These are phyloP conservation scores for Muntiacus muntjak DNA, from an alignment of 2,113 vertebrate species.

Conservation along the genomic window DNA sequence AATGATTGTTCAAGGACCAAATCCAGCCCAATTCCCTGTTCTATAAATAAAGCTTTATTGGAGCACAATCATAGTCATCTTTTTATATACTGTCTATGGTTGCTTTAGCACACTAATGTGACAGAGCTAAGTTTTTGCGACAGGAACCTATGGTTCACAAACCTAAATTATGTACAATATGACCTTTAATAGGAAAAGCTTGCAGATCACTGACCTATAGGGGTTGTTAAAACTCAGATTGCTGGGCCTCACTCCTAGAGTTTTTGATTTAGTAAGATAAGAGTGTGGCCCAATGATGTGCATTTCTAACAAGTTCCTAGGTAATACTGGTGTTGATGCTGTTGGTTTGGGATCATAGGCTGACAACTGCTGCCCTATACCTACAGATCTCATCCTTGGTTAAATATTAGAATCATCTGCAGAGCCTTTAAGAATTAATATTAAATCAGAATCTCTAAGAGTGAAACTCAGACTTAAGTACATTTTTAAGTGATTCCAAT, in stretches of 20 bases:
- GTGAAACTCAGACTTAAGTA: not conserved
- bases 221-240: not conserved
- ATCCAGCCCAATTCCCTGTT: not conserved
- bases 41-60: constrained; percentile 18
- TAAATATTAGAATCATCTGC: not conserved
- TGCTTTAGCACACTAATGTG: not conserved
- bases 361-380: not conserved
- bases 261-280: not conserved
- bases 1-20: not conserved
- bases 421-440: not conserved
- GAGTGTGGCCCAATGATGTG: not conserved
- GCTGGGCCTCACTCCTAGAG: not conserved
- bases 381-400: not conserved
- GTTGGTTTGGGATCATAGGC: not conserved
- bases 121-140: not conserved
- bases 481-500: not conserved
- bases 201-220: not conserved
- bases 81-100: not conserved
- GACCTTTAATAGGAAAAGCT: not conserved
- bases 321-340: not conserved
- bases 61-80: not conserved
- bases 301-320: not conserved
- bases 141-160: not conserved
- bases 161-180: not conserved
- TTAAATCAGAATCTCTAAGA: not conserved